Evolutionary conservation across 30 jellyfish, hydroid and myxozoan species (phyloP).

Genomic region (Aurelia sp.): DNA sequence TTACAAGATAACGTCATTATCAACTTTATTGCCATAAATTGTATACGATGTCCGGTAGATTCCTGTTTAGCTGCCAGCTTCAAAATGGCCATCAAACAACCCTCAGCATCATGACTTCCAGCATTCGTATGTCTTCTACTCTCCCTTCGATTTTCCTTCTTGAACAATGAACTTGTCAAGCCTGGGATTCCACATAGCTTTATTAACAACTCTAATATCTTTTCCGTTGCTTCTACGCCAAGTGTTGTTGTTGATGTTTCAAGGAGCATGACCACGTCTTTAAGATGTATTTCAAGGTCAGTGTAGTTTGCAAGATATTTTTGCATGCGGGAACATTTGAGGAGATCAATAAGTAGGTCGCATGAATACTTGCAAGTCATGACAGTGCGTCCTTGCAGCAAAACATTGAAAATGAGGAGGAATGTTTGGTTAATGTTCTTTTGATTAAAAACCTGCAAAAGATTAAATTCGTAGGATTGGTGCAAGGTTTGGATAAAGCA

Average conservation of each 20-base stretch:
- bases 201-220: slow-evolving; percentile 31
- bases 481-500: too few relatives aligned
- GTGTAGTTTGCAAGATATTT: slow-evolving; percentile 65
- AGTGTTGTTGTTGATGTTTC: slow-evolving; percentile 11
- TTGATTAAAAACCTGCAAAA: slow-evolving; percentile 76
- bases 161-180: not conserved
- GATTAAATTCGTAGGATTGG: too few relatives aligned
- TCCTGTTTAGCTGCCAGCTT: slow-evolving; percentile 8
- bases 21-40: slow-evolving; percentile 38
- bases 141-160: not conserved
- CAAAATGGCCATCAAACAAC: slow-evolving; percentile 16
- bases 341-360: slow-evolving; percentile 75
- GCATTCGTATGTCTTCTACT: not conserved
- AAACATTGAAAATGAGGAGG: slow-evolving; percentile 70
- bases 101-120: not conserved
- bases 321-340: slow-evolving; percentile 48
- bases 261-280: slow-evolving; percentile 24
- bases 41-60: not conserved
- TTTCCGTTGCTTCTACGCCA: slow-evolving; percentile 33
- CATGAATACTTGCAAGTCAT: slow-evolving; percentile 67
- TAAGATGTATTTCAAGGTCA: slow-evolving; percentile 37
- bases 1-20: slow-evolving; percentile 17
- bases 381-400: slow-evolving; percentile 61
- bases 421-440: slow-evolving; percentile 73
- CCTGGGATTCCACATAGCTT: slow-evolving; percentile 21